A percentile compares a stretch with the other conserved stretches of the same genome.
Conservation (phyloP, 2,797 vertebrate genomes). For the Tympanoctomys barrerae region DNA sequence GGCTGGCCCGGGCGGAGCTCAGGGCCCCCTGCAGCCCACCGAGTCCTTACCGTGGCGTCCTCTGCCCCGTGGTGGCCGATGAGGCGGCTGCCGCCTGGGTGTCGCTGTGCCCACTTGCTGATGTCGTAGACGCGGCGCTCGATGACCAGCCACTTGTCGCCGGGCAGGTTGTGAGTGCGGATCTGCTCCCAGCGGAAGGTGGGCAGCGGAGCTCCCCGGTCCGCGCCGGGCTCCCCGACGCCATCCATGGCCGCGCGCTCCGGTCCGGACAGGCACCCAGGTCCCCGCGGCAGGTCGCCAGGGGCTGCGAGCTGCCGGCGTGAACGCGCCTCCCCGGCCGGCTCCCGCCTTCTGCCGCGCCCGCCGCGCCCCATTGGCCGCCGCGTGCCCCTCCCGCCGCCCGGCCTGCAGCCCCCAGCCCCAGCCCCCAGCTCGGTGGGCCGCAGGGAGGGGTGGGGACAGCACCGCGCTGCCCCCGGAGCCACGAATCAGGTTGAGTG, state of each 20-base stretch:
- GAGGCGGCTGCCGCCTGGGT: conserved; percentile 83
- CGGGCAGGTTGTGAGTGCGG: conserved; percentile 79
- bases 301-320: background rate
- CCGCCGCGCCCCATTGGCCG: background rate
- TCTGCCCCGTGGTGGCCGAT: conserved; percentile 82
- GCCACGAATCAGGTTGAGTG: background rate
- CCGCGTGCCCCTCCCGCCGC: background rate
- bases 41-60: conserved; percentile 80
- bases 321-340: conserved; percentile 48
- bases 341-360: conserved; percentile 67
- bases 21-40: background rate
- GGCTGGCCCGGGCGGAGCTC: background rate
- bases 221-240: conserved; percentile 51
- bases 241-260: conserved; percentile 69
- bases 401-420: background rate
- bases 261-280: background rate
- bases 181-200: conserved; percentile 81
- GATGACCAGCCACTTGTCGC: conserved; percentile 84
- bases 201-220: conserved; percentile 69
- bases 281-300: background rate
- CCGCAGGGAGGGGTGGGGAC: background rate
- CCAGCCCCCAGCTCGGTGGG: background rate
- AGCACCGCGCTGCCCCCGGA: background rate
- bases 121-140: conserved; percentile 84
- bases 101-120: conserved; percentile 81